These are phyloP conservation scores for Exephanes ischioxanthus DNA, from an alignment of 2,888 invertebrate species.

Conservation along the genomic window DNA sequence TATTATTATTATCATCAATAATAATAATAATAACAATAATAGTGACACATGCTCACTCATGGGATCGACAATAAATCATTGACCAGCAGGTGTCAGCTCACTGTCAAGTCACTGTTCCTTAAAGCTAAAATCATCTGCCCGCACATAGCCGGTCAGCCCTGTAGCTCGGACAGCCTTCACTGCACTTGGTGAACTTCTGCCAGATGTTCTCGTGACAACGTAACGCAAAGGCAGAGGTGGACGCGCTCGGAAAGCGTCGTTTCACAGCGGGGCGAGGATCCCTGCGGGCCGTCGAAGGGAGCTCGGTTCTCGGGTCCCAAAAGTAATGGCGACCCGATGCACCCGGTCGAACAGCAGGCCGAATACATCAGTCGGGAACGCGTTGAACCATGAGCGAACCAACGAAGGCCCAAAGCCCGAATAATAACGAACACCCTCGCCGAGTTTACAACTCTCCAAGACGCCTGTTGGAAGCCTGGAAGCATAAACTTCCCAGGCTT, in stretches of 20 bases:
- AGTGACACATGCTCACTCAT: no score
- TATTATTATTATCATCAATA: no score
- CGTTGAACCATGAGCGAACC: constrained; percentile 40
- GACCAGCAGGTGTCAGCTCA: no score
- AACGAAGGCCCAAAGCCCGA: constrained; percentile 47
- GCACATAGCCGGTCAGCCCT: no score
- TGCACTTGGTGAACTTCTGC: no score
- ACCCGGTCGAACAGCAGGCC: constrained; percentile 43
- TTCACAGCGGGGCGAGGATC: constrained; percentile 36
- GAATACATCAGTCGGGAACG: constrained; percentile 29
- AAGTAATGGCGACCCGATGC: constrained; percentile 34
- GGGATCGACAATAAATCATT: no score
- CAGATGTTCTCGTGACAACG: no score
- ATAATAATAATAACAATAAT: no score
- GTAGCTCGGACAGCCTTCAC: no score
- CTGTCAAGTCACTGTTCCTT: no score
- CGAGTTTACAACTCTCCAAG: constrained; percentile 72
- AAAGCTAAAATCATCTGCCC: no score
- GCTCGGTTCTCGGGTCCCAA: constrained; percentile 22
- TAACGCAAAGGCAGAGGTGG: no score
- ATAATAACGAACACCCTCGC: constrained; percentile 56
- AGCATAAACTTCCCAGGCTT: constrained; percentile 22
- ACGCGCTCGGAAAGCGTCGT: neutral
- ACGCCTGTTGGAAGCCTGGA: constrained; percentile 5
- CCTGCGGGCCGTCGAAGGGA: neutral